Percentiles rank a stretch among this genome's conserved stretches.
Evolutionary conservation across 2,113 vertebrate genomes (phyloP).

Genomic region (Scomber japonicus): DNA sequence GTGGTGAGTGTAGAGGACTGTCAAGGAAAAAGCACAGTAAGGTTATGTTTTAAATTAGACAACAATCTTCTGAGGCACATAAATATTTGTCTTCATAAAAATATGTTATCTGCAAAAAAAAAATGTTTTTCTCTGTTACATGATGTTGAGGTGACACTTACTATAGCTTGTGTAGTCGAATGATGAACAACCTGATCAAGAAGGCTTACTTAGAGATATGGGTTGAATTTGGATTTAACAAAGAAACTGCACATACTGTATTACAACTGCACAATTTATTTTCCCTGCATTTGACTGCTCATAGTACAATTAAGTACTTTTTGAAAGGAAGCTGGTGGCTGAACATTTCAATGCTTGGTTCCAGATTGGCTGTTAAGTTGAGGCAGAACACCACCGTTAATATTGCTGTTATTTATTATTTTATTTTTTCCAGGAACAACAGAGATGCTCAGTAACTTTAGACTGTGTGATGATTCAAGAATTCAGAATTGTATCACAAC

Average conservation of each 20-base stretch:
- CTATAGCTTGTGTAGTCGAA: not conserved
- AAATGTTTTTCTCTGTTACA: not conserved
- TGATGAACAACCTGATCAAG: conserved; percentile 3
- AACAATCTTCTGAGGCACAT: conserved; percentile 18
- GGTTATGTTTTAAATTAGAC: conserved; percentile 43
- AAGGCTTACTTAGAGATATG: not conserved
- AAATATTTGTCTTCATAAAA: not conserved
- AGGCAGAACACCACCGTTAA: not conserved
- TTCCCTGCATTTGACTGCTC: conserved; percentile 7
- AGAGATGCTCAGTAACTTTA: not conserved
- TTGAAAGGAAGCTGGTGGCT: not conserved
- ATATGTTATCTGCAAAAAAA: conserved; percentile 28
- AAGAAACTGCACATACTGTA: not conserved
- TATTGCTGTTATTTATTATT: not conserved
- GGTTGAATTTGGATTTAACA: not conserved
- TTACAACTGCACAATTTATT: conserved; percentile 18
- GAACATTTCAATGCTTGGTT: conserved; percentile 29
- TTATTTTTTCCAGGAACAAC: not conserved
- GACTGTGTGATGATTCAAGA: too few species aligned
- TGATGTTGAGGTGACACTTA: not conserved
- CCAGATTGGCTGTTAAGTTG: not conserved
- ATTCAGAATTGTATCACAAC: not conserved
- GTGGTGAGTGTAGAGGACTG: conserved; percentile 33
- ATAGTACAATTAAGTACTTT: not conserved
- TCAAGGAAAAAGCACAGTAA: conserved; percentile 45